Base-by-base conservation (phyloP, 2,888 invertebrate genomes). In the Amiota communis region DNA sequence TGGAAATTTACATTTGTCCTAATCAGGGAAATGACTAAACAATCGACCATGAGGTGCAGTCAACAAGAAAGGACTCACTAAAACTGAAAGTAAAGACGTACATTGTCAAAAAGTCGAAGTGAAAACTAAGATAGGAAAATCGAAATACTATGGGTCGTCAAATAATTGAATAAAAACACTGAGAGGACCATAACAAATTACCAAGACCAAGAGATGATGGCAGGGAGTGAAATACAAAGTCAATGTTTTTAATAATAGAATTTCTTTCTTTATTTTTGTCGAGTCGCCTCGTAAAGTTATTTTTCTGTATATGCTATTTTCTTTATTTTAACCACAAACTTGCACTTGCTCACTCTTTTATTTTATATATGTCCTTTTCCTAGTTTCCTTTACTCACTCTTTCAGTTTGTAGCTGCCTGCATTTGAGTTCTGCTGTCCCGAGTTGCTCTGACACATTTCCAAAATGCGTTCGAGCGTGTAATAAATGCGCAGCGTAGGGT, bases 381-480 rank as follows among this genome's bases (percentile, higher is more conserved):
- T 77, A 79, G 79, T 77, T 80, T 82, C 75, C 74, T 78, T 53
- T 74, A 57, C 75, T 70, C 49, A 49, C 70, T 59, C 9, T 6
- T 36, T 12, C 20, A 9, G 56, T 49, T 61, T 46, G 63, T 12
- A 23, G 56, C 51, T 68, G 20, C 4, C 63, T 51, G 47, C 48
- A 61, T 20, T 49, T 36, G 36, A 36, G 56, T 53, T 53, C 46
- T 12, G n/a, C 47, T 53, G 13, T 53, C 13, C 67, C 20, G 67
- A 17, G 47, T 53, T 65, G 65, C 70, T 72, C 73, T 81, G 81
- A 82, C 86, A 85, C 82, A 84, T 86, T 82, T 83, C 80, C 80
- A 77, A 73, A 79, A 82, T 82, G 85, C 86, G 81, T 81, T 86
- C 79, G 79, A 85, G 81, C 86, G 79, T 85, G 78, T 82, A 82